Percentiles rank a stretch among this genome's conserved stretches.
These are phyloP conservation scores for Phalacrocorax brasilianus DNA, from an alignment of 2,113 vertebrate species.

Conservation along the genomic window DNA sequence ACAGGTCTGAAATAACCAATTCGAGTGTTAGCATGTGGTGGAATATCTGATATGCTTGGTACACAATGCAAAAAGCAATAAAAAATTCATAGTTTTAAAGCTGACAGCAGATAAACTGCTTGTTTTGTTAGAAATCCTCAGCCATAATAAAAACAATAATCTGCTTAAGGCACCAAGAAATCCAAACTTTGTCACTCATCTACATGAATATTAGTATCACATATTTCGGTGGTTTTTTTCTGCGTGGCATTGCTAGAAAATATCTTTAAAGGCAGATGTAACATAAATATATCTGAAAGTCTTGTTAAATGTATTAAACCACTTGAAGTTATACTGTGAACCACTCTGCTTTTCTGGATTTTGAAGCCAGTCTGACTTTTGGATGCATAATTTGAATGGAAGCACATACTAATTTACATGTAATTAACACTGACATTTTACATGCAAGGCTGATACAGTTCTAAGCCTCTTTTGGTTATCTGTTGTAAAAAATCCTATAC, in stretches of 20 bases:
- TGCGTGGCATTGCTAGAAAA: neutral
- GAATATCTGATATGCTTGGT: neutral
- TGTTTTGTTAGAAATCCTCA: neutral
- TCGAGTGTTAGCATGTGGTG: neutral
- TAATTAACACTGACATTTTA: neutral
- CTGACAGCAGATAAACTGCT: neutral
- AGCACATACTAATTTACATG: neutral
- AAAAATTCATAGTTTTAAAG: neutral
- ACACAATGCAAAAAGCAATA: neutral
- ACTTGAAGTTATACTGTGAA: neutral
- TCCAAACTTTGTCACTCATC: neutral
- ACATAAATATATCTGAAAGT: neutral
- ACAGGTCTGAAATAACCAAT: neutral
- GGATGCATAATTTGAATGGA: neutral
- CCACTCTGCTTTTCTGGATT: neutral
- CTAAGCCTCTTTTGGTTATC: neutral
- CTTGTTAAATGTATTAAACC: neutral
- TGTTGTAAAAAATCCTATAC: neutral
- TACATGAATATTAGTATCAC: neutral
- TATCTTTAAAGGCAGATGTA: neutral
- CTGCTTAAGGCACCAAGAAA: neutral
- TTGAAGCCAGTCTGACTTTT: neutral
- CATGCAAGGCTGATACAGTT: neutral
- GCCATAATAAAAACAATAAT: neutral
- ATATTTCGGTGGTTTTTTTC: neutral